Evolutionary conservation across 2,797 vertebrate species (phyloP).

Genomic region (Pseudocheirus occidentalis): DNA sequence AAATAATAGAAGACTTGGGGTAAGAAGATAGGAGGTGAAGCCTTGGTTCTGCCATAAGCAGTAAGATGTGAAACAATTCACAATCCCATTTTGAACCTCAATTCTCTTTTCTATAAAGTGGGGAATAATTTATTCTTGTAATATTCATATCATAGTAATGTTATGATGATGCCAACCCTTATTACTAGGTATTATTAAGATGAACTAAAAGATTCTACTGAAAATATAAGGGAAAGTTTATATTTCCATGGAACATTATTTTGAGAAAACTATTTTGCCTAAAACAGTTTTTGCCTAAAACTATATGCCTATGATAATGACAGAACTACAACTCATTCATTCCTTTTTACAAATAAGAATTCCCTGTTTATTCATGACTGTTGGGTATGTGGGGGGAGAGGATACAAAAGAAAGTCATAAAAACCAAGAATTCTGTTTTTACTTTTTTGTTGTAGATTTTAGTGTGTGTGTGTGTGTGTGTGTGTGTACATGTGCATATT

Average conservation of each 20-base stretch:
- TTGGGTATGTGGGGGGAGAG: neutral
- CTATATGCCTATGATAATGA: neutral
- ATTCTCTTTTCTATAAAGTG: neutral
- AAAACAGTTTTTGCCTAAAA: no score
- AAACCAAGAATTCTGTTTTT: neutral
- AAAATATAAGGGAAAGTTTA: neutral
- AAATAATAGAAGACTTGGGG: neutral
- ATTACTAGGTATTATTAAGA: neutral
- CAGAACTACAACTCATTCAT: neutral
- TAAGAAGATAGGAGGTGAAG: neutral
- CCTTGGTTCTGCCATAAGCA: neutral
- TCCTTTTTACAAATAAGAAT: neutral
- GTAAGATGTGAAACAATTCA: neutral
- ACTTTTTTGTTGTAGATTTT: neutral
- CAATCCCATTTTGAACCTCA: neutral
- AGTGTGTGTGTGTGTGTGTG: neutral
- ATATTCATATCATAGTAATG: neutral
- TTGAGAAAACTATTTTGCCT: no score
- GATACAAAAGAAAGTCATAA: neutral
- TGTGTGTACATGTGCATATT: neutral
- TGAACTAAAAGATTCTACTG: neutral
- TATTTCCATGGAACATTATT: neutral
- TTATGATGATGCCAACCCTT: neutral
- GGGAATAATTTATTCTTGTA: neutral
- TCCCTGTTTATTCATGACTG: neutral